Evolutionary conservation across 2,113 vertebrate species (phyloP).

Genomic region (Bettongia penicillata): DNA sequence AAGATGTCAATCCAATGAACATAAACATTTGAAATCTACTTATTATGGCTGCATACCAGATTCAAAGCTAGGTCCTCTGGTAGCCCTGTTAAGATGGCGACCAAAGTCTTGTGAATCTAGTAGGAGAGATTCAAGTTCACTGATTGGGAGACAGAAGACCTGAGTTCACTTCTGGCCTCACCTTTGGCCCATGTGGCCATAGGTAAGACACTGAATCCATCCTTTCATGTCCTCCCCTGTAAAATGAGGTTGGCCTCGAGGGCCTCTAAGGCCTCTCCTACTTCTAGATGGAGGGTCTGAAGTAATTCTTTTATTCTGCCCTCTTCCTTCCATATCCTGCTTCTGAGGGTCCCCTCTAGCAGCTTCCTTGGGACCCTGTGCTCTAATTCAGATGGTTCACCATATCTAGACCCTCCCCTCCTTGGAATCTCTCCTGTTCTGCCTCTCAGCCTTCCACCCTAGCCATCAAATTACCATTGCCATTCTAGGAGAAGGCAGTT

Average conservation of each 20-base stretch:
- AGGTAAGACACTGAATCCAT: background rate
- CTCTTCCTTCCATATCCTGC: background rate
- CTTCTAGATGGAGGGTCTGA: background rate
- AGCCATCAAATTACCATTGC: background rate
- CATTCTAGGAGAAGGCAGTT: background rate
- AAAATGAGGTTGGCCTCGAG: background rate
- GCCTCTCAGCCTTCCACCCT: too few species aligned
- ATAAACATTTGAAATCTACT: background rate
- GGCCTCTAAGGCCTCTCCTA: too few species aligned
- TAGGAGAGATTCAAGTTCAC: background rate
- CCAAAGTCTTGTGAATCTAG: background rate
- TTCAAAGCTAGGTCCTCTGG: background rate
- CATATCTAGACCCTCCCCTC: background rate
- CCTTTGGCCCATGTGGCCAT: too few species aligned
- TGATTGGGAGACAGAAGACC: background rate
- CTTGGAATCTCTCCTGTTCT: too few species aligned
- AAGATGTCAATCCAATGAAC: background rate
- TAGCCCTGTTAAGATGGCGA: background rate
- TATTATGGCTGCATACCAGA: background rate
- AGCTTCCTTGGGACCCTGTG: background rate
- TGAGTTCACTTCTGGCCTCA: background rate
- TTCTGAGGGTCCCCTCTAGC: background rate
- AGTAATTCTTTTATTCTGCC: background rate
- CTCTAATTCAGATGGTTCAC: too few species aligned
- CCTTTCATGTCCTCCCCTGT: background rate